Evolutionary conservation across 30 jellyfish, hydroid and myxozoan genomes (phyloP), one percentile per base, ranked within the genome.

Genomic region (Rhopilema esculentum): DNA sequence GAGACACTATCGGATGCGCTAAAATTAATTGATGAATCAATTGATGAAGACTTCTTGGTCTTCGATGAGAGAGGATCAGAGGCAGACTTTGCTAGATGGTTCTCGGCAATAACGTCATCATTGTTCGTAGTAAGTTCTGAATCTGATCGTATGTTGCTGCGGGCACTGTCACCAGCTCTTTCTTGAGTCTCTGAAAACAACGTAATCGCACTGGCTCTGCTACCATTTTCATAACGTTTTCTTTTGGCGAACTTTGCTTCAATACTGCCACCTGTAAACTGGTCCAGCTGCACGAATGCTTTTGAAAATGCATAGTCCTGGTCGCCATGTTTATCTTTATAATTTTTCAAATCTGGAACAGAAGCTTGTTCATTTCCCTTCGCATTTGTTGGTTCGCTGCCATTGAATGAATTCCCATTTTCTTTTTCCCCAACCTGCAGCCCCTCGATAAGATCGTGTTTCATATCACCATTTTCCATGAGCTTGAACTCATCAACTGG

Each of bases 261-360:
- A 16, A 84, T 84, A 81, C 93, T 84, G 27, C 93, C 93, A 18
- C 87, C 88, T 21, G 86, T 74, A 29, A 72, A 84, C 82, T 84
- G 93, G 33, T 84, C 93, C 63, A 30, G 52, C 49, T 84, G 93
- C 28, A 68, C 73, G 66, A 0, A 70, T 27, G 93, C 87, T 25
- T 84, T 62, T 6, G 51, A 28, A 25, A 84, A 84, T 6, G 86
- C 69, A 73, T 49, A 84, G 15, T 84, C 87, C 25, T 53, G 72
- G 29, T 24, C 17, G n/a, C 72, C 72, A 4, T 63, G 29, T 63
- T 18, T 40, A 1, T 63, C 29, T 6, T n/a, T 63, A 63, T 7
- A 63, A n/a, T 63, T 63, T 63, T 63, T 7, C 26, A 7, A 4
- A n/a, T 63, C 72, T 6, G 29, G 29, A n/a, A 63, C 6, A 63